Evolutionary conservation across 2,113 vertebrate species (phyloP), one percentile per base, ranked within the genome.

Genomic region (Eubucco bourcierii): DNA sequence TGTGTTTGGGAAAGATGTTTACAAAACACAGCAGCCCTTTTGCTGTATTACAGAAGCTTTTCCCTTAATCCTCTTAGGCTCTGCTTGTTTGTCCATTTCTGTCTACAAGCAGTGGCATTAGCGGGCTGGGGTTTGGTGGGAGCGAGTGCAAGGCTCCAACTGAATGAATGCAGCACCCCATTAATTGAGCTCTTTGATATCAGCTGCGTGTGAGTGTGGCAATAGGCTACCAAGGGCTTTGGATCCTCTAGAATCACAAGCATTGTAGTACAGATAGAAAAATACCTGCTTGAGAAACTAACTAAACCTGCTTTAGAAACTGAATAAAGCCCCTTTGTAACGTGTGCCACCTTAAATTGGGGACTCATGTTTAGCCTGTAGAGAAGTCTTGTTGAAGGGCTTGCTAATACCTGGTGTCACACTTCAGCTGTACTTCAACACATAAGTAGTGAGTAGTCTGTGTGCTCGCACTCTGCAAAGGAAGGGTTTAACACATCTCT

Each of bases 41-140:
- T 77, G 68, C 59, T 72, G 80, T 75, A 58, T 84, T 94, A 94
- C 89, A 87, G 90, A 84, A 79, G 91, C 82, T 92, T 94, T 94
- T 63, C 78, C 0, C 0, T 83, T 95, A 95, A 96, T 92, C 89
- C 72, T 91, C 84, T 96, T 93, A 93, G 41, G 29, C 59, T 66
- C 68, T 9, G 55, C 66, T 66, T 77, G 53, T 92, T 95, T 94
- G 72, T 88, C 87, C 67, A 28, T 91, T 93, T 95, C 84, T 74
- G 61, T 81, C 11, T n/a, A 25, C 80, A 81, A 73, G 85, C 82
- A 55, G 9, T 72, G 72, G 63, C 86, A 73, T 88, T 84, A 89
- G 14, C n/a, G 0, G 8, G 59, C 59, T 90, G 75, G 37, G 39
- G 47, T 74, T 72, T 75, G 87, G 46, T 87, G 64, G 56, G 56